A percentile compares a stretch with the other conserved stretches of the same genome.
These are phyloP conservation scores for Ceryle rudis DNA, from an alignment of 2,797 vertebrate species.

Conservation along the genomic window DNA sequence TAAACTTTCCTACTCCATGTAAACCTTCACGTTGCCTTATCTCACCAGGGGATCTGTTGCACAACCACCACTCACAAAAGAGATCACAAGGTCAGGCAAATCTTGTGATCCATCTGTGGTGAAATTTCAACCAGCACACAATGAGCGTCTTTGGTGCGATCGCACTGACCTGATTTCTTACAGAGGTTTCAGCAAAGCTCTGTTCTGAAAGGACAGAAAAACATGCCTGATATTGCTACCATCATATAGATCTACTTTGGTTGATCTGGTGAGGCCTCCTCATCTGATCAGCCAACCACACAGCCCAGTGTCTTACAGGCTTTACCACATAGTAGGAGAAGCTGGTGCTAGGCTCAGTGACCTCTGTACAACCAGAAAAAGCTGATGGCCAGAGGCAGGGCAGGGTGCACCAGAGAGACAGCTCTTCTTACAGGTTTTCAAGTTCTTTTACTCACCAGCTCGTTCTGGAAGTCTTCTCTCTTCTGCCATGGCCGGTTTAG, in stretches of 20 bases:
- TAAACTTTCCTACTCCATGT: background rate
- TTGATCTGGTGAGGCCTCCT: background rate
- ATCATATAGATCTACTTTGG: background rate
- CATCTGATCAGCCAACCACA: background rate
- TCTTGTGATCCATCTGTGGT: background rate
- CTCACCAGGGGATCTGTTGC: slow-evolving; percentile 13
- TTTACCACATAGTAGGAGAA: background rate
- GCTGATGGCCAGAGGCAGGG: background rate
- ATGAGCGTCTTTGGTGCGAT: background rate
- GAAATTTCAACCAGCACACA: slow-evolving; percentile 28
- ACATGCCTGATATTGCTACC: background rate
- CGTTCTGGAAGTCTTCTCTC: background rate
- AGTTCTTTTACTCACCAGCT: background rate
- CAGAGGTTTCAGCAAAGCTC: background rate
- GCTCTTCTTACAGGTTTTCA: background rate
- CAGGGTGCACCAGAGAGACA: background rate
- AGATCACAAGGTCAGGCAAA: slow-evolving; percentile 38
- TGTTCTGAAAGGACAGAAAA: background rate
- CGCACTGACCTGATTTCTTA: background rate
- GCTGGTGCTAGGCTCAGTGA: background rate
- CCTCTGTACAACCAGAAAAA: background rate
- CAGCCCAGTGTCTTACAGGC: background rate
- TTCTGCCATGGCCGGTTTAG: background rate
- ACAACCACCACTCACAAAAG: slow-evolving; percentile 37
- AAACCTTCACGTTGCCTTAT: slow-evolving; percentile 22